Evolutionary conservation across 2,113 vertebrate species (phyloP).

Genomic region (Oncorhynchus gorbuscha): DNA sequence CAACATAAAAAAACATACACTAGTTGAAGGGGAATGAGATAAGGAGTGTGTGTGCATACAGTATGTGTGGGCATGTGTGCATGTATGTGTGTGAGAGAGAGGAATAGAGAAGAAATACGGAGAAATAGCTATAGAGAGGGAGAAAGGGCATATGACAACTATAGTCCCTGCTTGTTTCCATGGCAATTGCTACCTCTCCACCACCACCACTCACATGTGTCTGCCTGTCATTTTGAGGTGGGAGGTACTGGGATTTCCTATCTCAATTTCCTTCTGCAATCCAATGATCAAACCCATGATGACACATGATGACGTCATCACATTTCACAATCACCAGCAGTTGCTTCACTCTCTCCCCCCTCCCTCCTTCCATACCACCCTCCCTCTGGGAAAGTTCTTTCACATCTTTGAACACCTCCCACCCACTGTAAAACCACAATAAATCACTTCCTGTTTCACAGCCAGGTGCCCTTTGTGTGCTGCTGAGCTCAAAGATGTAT

Average conservation of each 20-base stretch:
- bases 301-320: conserved; percentile 40
- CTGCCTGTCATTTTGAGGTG: not conserved
- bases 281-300: conserved; percentile 43
- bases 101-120: not conserved
- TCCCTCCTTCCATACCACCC: not conserved
- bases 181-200: conserved; percentile 13
- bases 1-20: too few relatives aligned
- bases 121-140: not conserved
- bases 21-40: too few relatives aligned
- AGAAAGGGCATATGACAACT: not conserved
- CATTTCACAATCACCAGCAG: conserved; percentile 53
- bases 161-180: conserved; percentile 26
- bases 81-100: not conserved
- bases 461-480: not conserved
- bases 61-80: not conserved
- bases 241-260: conserved; percentile 62
- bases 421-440: conserved; percentile 41
- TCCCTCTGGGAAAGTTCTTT: conserved; percentile 28
- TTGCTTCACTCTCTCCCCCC: conserved; percentile 34
- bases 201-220: not conserved
- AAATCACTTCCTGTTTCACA: conserved; percentile 34
- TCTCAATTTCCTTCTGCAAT: conserved; percentile 36
- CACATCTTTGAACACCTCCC: conserved; percentile 35
- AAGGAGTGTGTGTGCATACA: not conserved
- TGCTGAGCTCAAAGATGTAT: conserved; percentile 12